Percentiles rank a stretch among this genome's conserved stretches.
These are phyloP conservation scores for Rotaria socialis DNA, from an alignment of 2,888 invertebrate species.

Conservation along the genomic window DNA sequence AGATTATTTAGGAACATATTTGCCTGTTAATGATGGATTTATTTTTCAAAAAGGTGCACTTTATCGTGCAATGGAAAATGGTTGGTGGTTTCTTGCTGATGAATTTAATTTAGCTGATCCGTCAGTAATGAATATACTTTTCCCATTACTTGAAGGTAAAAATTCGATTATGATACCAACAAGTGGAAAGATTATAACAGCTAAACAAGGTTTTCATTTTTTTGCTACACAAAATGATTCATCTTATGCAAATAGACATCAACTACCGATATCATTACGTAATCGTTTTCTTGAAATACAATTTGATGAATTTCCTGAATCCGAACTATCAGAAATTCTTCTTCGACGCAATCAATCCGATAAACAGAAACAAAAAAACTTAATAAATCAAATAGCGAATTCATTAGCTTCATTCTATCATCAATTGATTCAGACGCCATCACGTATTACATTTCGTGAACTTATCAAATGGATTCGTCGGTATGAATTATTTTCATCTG, in stretches of 20 bases:
- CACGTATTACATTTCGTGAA: slow-evolving; percentile 8
- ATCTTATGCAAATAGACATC: neutral
- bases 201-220: neutral
- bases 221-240: slow-evolving; percentile 8
- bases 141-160: slow-evolving; percentile 15
- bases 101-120: slow-evolving; percentile 27
- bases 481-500: neutral
- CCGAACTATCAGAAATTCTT: too few relatives aligned
- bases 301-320: neutral
- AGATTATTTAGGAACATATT: neutral
- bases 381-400: too few relatives aligned
- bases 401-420: neutral
- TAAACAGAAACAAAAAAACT: too few relatives aligned
- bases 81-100: neutral
- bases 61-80: neutral
- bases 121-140: neutral
- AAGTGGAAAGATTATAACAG: neutral
- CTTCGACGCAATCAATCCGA: too few relatives aligned
- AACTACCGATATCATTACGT: neutral
- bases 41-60: neutral
- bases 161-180: neutral
- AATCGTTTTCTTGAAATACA: neutral
- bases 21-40: neutral
- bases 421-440: neutral
- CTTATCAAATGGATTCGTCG: neutral